Evolutionary conservation across 64 coral and sea anemone genomes (phyloP).

Genomic region (Porites lutea): DNA sequence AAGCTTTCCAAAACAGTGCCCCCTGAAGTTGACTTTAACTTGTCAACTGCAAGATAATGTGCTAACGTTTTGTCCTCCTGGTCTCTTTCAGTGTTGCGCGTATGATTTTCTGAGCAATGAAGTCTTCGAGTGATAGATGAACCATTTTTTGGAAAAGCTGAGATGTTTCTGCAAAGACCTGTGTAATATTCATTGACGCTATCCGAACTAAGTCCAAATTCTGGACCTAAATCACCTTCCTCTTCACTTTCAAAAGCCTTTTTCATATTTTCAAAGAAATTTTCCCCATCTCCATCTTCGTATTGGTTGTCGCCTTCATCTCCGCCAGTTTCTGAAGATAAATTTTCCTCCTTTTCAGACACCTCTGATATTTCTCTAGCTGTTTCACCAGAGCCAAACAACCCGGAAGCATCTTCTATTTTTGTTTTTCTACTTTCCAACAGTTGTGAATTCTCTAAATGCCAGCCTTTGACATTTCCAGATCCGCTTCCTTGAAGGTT

Average conservation of each 20-base stretch:
- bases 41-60: constrained; percentile 33
- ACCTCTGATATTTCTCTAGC: neutral
- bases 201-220: neutral
- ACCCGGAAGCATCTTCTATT: neutral
- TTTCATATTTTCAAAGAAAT: constrained; percentile 4
- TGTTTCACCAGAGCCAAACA: neutral
- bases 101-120: neutral
- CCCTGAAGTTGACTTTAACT: constrained; percentile 10
- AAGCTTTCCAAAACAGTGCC: neutral
- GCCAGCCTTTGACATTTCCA: neutral
- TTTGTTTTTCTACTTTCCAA: neutral
- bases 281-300: constrained; percentile 8
- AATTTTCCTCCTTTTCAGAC: neutral
- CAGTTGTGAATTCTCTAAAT: neutral
- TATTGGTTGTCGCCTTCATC: neutral
- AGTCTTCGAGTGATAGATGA: neutral
- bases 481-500: neutral
- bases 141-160: neutral
- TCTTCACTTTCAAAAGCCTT: neutral
- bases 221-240: neutral
- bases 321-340: neutral
- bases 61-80: constrained; percentile 20
- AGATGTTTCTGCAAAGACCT: neutral
- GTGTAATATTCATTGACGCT: neutral
- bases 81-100: neutral